Percentiles rank a stretch among this genome's conserved stretches.
Evolutionary conservation across 2,797 vertebrate species (phyloP).

Genomic region (Eulemur rubriventer): DNA sequence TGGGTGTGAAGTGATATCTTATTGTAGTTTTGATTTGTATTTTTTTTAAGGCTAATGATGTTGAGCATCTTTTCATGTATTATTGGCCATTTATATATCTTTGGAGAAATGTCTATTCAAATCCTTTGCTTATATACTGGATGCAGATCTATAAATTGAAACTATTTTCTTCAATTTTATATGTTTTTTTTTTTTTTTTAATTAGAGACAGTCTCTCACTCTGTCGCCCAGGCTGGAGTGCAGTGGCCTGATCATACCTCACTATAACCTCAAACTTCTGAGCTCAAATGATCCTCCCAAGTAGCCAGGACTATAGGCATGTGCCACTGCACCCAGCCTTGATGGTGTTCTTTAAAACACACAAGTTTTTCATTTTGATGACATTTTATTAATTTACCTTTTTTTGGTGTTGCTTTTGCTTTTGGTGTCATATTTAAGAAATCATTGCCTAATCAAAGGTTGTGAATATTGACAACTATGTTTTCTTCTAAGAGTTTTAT

Average conservation of each 20-base stretch:
- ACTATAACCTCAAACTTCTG: no score
- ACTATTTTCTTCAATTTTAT: neutral
- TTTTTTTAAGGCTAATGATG: neutral
- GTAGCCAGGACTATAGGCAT: no score
- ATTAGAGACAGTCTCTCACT: no score
- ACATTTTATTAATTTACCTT: neutral
- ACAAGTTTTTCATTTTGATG: constrained; percentile 27
- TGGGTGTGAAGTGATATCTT: neutral
- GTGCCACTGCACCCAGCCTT: no score
- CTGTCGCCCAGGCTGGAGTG: no score
- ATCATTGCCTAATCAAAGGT: neutral
- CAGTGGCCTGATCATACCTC: no score
- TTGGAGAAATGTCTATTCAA: neutral
- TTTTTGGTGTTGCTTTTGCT: neutral
- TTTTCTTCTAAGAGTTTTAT: neutral
- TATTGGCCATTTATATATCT: neutral
- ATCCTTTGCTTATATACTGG: neutral
- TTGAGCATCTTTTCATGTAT: constrained; percentile 5
- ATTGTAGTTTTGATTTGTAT: constrained; percentile 7
- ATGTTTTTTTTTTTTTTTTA: neutral
- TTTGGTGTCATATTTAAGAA: neutral
- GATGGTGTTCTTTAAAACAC: neutral
- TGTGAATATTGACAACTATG: neutral
- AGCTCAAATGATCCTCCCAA: no score
- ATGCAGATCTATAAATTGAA: neutral